These are phyloP conservation scores for Chlamydotis undulata DNA, from an alignment of 2,113 vertebrate species.

Conservation along the genomic window DNA sequence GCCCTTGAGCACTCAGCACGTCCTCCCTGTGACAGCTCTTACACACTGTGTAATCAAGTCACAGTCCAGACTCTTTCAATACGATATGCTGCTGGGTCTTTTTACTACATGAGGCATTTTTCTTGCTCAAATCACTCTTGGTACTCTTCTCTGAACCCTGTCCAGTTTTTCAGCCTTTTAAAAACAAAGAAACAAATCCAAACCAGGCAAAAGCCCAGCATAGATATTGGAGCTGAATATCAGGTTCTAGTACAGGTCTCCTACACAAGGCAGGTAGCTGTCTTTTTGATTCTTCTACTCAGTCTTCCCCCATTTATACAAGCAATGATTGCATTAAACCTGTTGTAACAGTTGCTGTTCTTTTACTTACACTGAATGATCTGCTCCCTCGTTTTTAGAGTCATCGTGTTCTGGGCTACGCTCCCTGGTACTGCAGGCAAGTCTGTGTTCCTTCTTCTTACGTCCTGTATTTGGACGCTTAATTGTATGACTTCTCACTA, in stretches of 20 bases:
- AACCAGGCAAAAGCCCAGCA: not conserved
- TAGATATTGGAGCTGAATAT: not conserved
- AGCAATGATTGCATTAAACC: not conserved
- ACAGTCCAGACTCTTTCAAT: not conserved
- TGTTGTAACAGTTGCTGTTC: not conserved
- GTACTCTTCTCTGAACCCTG: not conserved
- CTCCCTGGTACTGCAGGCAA: not conserved
- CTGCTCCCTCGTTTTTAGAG: not conserved
- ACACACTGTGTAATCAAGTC: not conserved
- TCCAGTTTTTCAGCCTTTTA: not conserved
- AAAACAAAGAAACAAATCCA: not conserved
- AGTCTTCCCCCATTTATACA: not conserved
- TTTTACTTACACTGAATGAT: not conserved
- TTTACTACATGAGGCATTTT: not conserved
- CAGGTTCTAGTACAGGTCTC: accelerated
- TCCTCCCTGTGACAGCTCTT: not conserved
- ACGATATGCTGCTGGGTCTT: not conserved
- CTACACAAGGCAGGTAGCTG: accelerated
- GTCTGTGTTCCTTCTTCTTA: not conserved
- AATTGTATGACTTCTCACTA: not conserved
- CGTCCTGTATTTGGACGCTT: not conserved
- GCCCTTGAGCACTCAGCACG: not conserved
- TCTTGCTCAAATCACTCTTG: not conserved
- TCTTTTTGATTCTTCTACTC: not conserved
- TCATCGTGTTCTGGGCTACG: accelerated